Percentiles rank a stretch among this genome's conserved stretches.
Conservation (phyloP, 2,113 vertebrate genomes). For the Phocoena phocoena region DNA sequence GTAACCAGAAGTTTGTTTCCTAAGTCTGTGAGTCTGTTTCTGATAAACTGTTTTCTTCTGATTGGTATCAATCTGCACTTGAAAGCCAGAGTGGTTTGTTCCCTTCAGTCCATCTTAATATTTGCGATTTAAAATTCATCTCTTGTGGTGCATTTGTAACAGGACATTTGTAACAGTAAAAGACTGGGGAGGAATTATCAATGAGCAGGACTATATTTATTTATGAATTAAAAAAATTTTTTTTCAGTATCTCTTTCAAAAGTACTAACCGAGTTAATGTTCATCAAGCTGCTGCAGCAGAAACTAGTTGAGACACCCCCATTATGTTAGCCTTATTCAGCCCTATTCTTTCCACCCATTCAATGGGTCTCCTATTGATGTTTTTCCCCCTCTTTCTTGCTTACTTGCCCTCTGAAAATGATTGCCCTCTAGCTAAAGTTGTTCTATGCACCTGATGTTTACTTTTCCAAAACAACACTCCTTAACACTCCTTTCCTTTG, state of each 20-base stretch:
- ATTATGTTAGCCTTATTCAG: no score
- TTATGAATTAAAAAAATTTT: not conserved
- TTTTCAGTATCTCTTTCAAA: slow-evolving; percentile 15
- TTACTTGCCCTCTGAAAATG: no score
- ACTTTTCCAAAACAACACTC: no score
- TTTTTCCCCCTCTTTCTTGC: no score
- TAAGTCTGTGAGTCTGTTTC: not conserved
- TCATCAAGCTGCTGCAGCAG: not conserved
- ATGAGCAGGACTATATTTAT: not conserved
- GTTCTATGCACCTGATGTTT: no score
- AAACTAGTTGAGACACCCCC: no score
- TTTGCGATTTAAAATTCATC: not conserved
- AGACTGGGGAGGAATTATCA: not conserved
- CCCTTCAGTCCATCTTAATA: not conserved
- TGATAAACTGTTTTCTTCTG: not conserved
- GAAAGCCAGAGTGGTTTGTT: not conserved
- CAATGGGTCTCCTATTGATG: no score
- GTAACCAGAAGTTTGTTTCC: not conserved
- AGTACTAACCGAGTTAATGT: slow-evolving; percentile 42
- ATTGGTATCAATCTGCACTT: not conserved
- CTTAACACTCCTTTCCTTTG: no score
- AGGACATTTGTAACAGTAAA: not conserved
- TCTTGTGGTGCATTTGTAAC: not conserved
- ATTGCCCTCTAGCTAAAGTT: no score
- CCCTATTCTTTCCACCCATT: no score